phyloP scores from a whole-genome alignment of 2,888 invertebrate genomes.

The Glyphotaelius pellucidus region DNA sequence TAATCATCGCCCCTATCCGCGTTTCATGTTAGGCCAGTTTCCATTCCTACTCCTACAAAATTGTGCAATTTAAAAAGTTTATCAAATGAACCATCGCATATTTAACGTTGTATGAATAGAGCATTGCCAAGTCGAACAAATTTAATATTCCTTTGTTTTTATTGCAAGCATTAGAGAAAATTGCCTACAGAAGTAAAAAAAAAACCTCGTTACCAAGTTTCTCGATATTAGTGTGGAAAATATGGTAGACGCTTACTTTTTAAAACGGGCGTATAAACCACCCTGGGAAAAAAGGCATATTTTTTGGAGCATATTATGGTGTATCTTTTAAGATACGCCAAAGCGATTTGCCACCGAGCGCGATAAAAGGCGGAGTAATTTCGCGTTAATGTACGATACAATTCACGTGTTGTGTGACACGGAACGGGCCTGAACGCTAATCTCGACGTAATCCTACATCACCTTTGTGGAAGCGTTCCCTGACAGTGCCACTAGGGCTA shows the following conservation, averaged over 20 bases:
- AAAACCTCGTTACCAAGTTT: not conserved
- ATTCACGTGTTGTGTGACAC: slow-evolving; percentile 44
- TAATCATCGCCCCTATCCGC: no score
- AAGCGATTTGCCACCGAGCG: not conserved
- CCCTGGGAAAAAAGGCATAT: not conserved
- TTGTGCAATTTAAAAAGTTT: no score
- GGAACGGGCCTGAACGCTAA: slow-evolving; percentile 32
- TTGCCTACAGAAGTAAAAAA: not conserved
- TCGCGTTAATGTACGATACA: slow-evolving; percentile 29
- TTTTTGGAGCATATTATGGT: not conserved
- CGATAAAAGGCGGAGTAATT: slow-evolving; percentile 43
- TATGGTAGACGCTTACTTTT: not conserved
- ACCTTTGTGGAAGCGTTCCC: not conserved
- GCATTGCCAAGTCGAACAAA: not conserved
- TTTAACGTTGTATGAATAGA: not conserved
- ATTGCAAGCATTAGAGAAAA: not conserved
- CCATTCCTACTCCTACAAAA: not conserved
- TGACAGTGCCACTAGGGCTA: not conserved
- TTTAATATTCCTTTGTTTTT: not conserved
- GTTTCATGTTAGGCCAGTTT: not conserved
- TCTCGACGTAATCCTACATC: slow-evolving; percentile 36
- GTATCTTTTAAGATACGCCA: slow-evolving; percentile 2
- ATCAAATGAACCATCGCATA: not conserved
- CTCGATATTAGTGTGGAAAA: not conserved
- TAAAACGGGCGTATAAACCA: not conserved